Conservation (phyloP, 2,797 vertebrate genomes). For the Sparus aurata region DNA sequence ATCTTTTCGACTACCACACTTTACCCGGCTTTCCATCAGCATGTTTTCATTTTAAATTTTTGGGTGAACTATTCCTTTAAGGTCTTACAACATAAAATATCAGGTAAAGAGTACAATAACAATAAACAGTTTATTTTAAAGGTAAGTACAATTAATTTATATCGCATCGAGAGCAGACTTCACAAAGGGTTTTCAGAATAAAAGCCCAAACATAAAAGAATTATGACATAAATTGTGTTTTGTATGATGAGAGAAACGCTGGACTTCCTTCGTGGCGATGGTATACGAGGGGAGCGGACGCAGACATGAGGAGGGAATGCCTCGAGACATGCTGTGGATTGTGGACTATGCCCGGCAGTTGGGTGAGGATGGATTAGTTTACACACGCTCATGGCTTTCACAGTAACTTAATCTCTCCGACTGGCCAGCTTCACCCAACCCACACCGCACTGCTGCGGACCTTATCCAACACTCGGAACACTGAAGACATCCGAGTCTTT, state of each 20-base stretch:
- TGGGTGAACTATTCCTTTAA: too few species aligned
- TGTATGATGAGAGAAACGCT: not conserved
- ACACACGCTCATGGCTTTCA: conserved; percentile 85
- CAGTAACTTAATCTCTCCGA: conserved; percentile 75
- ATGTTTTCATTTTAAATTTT: too few species aligned
- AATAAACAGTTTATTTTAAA: too few species aligned
- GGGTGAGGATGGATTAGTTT: conserved; percentile 81
- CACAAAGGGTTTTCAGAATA: too few species aligned
- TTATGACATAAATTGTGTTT: fast-evolving
- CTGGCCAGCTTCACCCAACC: conserved; percentile 46
- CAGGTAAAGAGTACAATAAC: too few species aligned
- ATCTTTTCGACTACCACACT: too few species aligned
- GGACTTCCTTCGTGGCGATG: not conserved
- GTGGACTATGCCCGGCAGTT: conserved; percentile 71
- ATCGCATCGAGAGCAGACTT: too few species aligned
- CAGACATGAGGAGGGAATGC: conserved; percentile 60
- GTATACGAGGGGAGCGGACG: conserved; percentile 5
- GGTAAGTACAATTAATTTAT: too few species aligned
- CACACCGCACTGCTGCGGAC: conserved; percentile 10
- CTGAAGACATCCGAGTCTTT: not conserved
- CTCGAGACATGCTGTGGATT: conserved; percentile 58
- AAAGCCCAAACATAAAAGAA: too few species aligned
- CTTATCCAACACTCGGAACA: not conserved
- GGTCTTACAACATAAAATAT: too few species aligned
- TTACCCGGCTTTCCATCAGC: too few species aligned